These are phyloP conservation scores for Subanguina moxae DNA, from an alignment of 1,140 invertebrate genomes.

Conservation along the genomic window DNA sequence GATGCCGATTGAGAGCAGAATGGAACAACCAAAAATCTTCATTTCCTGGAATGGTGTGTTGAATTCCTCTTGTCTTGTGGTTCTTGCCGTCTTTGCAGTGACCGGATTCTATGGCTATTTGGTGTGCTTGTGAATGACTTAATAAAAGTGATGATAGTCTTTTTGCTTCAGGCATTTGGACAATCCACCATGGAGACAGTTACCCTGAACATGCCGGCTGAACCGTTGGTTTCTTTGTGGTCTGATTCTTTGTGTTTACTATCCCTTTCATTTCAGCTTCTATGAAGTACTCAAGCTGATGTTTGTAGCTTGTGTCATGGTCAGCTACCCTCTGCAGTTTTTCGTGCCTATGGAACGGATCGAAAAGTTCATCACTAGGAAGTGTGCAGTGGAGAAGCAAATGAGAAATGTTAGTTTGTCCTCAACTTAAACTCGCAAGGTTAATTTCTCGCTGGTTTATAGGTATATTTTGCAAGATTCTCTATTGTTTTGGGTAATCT, in stretches of 20 bases:
- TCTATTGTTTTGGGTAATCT: slow-evolving; percentile 25
- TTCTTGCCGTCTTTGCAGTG: slow-evolving; percentile 42
- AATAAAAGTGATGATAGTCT: no score
- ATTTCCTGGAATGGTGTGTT: slow-evolving; percentile 53
- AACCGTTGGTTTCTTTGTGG: neutral
- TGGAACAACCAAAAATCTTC: slow-evolving; percentile 53
- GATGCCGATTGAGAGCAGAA: slow-evolving; percentile 56
- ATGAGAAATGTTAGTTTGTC: slow-evolving; percentile 5
- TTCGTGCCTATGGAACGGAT: slow-evolving; percentile 54
- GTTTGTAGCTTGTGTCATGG: slow-evolving; percentile 50
- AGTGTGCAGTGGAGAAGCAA: slow-evolving; percentile 40
- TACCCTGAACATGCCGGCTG: slow-evolving; percentile 51
- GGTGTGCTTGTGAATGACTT: no score
- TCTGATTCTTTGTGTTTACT: slow-evolving; percentile 1
- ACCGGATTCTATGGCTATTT: slow-evolving; percentile 59
- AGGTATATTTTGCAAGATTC: slow-evolving; percentile 44
- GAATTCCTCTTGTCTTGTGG: slow-evolving; percentile 48
- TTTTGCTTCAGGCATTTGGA: slow-evolving; percentile 48
- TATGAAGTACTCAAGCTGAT: slow-evolving; percentile 53
- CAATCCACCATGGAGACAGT: slow-evolving; percentile 55
- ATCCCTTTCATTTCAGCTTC: slow-evolving; percentile 38
- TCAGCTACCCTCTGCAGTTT: slow-evolving; percentile 53
- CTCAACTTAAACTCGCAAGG: no score
- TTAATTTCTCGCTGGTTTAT: no score
- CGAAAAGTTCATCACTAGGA: slow-evolving; percentile 54